Percentiles rank a stretch among this genome's conserved stretches.
phyloP scores from a whole-genome alignment of 2,888 invertebrate genomes.

The Euplexia lucipara region DNA sequence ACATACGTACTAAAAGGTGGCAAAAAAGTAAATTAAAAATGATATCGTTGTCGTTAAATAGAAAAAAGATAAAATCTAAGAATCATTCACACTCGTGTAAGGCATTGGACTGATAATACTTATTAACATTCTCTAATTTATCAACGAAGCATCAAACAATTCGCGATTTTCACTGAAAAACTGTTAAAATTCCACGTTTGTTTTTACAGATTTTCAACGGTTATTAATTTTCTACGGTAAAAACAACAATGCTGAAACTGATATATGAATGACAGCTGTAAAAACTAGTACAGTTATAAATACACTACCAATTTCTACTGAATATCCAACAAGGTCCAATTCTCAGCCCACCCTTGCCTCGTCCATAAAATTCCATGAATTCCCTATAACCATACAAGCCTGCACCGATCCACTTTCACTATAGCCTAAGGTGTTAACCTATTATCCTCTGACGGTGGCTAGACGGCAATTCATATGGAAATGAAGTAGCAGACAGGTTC shows the following conservation, averaged over 20 bases:
- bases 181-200: slow-evolving; percentile 1
- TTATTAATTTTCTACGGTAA: slow-evolving; percentile 13
- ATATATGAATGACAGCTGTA: neutral
- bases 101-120: slow-evolving; percentile 7
- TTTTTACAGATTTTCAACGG: slow-evolving; percentile 11
- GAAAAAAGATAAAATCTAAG: slow-evolving; percentile 4
- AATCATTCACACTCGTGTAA: slow-evolving; percentile 12
- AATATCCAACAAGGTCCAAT: slow-evolving; percentile 18
- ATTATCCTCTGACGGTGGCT: slow-evolving; percentile 78
- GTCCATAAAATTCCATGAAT: slow-evolving; percentile 48
- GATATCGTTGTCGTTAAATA: slow-evolving; percentile 1
- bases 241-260: neutral
- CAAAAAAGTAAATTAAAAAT: slow-evolving; percentile 17
- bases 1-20: slow-evolving; percentile 23
- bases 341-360: slow-evolving; percentile 21
- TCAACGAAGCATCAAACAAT: slow-evolving; percentile 15
- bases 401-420: slow-evolving; percentile 80
- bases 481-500: slow-evolving; percentile 76
- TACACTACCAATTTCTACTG: slow-evolving; percentile 1
- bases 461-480: slow-evolving; percentile 86
- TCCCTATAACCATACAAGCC: slow-evolving; percentile 43
- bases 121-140: slow-evolving; percentile 12
- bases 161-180: slow-evolving; percentile 1
- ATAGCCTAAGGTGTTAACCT: slow-evolving; percentile 77
- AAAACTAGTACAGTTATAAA: neutral